Conservation (phyloP, 2,888 invertebrate species). For the Parochlus steinenii region DNA sequence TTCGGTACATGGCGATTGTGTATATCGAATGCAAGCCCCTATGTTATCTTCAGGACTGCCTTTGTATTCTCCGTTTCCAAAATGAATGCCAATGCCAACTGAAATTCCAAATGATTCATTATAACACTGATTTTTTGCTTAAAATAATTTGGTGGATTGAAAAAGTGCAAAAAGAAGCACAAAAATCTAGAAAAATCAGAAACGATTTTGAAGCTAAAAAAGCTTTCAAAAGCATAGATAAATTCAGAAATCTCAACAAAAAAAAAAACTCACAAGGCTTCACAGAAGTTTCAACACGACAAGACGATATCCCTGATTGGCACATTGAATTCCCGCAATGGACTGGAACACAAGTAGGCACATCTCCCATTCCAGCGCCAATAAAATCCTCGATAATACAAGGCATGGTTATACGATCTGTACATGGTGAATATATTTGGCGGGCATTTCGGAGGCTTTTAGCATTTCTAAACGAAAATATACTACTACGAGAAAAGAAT, state of each 20-base stretch:
- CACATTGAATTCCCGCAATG: conserved; percentile 66
- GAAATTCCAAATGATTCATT: no score
- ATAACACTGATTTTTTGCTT: no score
- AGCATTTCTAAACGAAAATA: neutral
- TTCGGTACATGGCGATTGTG: conserved; percentile 60
- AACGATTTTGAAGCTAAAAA: no score
- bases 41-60: conserved; percentile 64
- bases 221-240: no score
- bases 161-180: no score
- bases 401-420: conserved; percentile 60
- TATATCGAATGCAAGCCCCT: conserved; percentile 60
- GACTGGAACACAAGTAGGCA: conserved; percentile 50
- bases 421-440: conserved; percentile 34
- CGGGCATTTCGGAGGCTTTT: conserved; percentile 16
- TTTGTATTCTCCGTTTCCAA: conserved; percentile 47
- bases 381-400: conserved; percentile 74
- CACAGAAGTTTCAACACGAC: conserved; percentile 53
- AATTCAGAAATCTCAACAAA: no score
- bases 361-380: conserved; percentile 39
- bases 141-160: no score
- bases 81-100: conserved; percentile 61
- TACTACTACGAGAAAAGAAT: conserved; percentile 9
- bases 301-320: conserved; percentile 30
- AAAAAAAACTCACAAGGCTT: no score
- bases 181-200: no score